Evolutionary conservation across 2,113 vertebrate species (phyloP).

Genomic region (Podocnemis expansa): DNA sequence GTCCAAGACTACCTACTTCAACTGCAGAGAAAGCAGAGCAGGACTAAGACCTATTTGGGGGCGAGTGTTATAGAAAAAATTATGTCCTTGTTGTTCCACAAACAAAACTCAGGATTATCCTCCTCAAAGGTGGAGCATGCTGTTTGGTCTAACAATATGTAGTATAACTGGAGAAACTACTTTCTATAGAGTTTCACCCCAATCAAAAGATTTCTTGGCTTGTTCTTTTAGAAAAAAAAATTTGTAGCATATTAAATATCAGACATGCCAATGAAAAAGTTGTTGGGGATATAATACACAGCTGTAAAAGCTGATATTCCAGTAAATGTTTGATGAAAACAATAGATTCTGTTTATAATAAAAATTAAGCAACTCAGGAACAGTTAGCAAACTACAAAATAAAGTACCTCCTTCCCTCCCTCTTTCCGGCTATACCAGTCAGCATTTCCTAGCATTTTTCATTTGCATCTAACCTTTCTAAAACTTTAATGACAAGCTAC

Average conservation of each 20-base stretch:
- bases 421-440: background rate
- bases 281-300: background rate
- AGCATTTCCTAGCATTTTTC: background rate
- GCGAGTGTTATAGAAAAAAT: background rate
- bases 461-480: background rate
- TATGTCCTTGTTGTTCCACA: background rate
- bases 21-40: background rate
- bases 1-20: accelerated
- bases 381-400: background rate
- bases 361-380: background rate
- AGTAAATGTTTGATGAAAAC: background rate
- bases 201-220: background rate
- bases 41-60: background rate
- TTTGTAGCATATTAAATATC: background rate
- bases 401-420: background rate
- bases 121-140: background rate
- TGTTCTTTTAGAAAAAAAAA: background rate
- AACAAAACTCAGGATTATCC: background rate
- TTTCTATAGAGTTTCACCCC: background rate
- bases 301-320: background rate
- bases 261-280: background rate
- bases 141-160: background rate
- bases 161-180: background rate
- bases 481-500: background rate
- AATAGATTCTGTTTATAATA: background rate